phyloP scores from a whole-genome alignment of 2,797 vertebrate species.

The Avahi laniger region DNA sequence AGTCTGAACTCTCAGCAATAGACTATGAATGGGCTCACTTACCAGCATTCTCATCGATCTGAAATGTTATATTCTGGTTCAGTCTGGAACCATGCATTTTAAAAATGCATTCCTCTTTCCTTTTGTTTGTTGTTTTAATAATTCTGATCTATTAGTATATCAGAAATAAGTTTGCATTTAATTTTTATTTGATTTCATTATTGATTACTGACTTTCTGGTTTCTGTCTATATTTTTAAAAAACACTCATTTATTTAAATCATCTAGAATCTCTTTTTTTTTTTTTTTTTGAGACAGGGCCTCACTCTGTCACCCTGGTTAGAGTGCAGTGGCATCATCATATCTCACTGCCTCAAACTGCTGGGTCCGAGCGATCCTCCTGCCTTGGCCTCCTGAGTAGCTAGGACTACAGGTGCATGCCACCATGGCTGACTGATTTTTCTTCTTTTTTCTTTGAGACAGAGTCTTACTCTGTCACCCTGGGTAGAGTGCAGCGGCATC shows the following conservation, averaged over 20 bases:
- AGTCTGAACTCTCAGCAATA: not conserved
- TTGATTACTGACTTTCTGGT: not conserved
- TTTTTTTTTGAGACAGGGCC: too few relatives aligned
- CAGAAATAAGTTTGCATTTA: not conserved
- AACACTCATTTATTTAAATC: not conserved
- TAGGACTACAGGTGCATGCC: too few relatives aligned
- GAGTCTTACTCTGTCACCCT: not conserved
- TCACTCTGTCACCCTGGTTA: too few relatives aligned
- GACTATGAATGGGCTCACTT: not conserved
- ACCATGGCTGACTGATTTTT: too few relatives aligned
- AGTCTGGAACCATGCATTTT: not conserved
- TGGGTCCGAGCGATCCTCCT: too few relatives aligned
- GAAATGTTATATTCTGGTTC: not conserved
- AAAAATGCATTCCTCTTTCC: not conserved
- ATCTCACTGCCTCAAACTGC: too few relatives aligned
- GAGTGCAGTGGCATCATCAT: too few relatives aligned
- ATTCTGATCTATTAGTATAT: not conserved
- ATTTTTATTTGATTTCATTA: slow-evolving; percentile 11
- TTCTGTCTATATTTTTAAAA: not conserved
- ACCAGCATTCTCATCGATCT: not conserved
- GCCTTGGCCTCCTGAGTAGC: too few relatives aligned
- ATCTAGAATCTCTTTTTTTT: too few relatives aligned
- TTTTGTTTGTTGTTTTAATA: not conserved
- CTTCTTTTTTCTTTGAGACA: too few relatives aligned
- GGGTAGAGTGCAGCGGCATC: not conserved